Conservation (phyloP, 1,140 invertebrate species). For the Caenorhabditis tropicalis region DNA sequence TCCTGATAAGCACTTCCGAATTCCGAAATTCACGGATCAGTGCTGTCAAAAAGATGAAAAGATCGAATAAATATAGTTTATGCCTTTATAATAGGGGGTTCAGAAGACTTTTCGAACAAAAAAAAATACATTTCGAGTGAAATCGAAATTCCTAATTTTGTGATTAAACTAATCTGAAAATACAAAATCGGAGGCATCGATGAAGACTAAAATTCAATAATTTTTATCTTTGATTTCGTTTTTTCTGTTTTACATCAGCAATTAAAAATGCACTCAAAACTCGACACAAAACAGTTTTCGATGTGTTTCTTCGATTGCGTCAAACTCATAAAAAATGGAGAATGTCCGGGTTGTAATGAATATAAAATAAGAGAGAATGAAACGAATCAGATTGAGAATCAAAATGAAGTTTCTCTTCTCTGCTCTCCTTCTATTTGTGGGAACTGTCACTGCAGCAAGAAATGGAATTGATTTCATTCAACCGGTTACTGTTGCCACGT, state of each 20-base stretch:
- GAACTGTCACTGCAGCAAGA: not conserved
- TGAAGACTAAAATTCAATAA: not conserved
- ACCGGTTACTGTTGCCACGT: conserved; percentile 21
- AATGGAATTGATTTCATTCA: conserved; percentile 46
- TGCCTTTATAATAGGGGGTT: not conserved
- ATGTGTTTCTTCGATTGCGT: not conserved
- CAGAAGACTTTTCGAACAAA: not conserved
- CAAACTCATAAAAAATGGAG: not conserved
- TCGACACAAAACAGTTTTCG: not conserved
- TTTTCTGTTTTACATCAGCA: not conserved
- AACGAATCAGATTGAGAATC: conserved; percentile 9
- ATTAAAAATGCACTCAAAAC: conserved; percentile 13
- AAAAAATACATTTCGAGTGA: not conserved
- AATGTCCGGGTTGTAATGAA: not conserved
- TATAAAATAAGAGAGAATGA: not conserved
- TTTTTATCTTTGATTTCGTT: too few relatives aligned
- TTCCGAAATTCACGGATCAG: not conserved
- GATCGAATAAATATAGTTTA: not conserved
- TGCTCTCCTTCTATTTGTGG: not conserved
- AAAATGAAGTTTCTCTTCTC: conserved; percentile 7
- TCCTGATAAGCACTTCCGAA: conserved; percentile 8
- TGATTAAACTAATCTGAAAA: too few relatives aligned
- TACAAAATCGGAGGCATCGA: not conserved
- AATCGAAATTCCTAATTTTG: too few relatives aligned
- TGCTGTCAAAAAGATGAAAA: not conserved